These are phyloP conservation scores for Parazoanthus swiftii DNA, from an alignment of 92 coral and sea anemone species.

Conservation along the genomic window DNA sequence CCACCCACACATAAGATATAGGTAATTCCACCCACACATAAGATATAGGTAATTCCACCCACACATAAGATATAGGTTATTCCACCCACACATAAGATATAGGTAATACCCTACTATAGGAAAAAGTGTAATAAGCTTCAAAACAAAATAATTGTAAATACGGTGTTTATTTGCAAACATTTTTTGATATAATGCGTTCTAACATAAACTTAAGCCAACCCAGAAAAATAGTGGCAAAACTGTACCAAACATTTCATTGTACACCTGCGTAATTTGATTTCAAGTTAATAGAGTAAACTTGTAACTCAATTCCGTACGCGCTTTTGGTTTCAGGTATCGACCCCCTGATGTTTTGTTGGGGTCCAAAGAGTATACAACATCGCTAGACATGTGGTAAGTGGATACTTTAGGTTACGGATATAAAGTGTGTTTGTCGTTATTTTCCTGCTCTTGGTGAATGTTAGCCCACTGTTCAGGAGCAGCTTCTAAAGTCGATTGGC, in stretches of 20 bases:
- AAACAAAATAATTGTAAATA: no score
- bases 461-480: neutral
- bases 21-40: no score
- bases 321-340: conserved; percentile 78
- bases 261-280: no score
- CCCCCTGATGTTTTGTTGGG: conserved; percentile 99
- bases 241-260: neutral
- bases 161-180: no score
- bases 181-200: no score
- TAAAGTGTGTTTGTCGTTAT: neutral
- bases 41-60: no score
- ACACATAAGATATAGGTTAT: no score
- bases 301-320: neutral
- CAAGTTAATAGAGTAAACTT: neutral
- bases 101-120: no score
- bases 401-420: neutral
- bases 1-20: no score
- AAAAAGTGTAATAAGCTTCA: no score
- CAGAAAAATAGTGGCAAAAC: neutral
- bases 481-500: neutral
- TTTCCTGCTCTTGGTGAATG: neutral
- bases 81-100: no score
- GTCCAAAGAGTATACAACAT: conserved; percentile 96
- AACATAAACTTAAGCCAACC: neutral
- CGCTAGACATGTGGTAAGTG: conserved; percentile 92